phyloP scores from a whole-genome alignment of 2,888 invertebrate genomes.

The Nysson spinosus region DNA sequence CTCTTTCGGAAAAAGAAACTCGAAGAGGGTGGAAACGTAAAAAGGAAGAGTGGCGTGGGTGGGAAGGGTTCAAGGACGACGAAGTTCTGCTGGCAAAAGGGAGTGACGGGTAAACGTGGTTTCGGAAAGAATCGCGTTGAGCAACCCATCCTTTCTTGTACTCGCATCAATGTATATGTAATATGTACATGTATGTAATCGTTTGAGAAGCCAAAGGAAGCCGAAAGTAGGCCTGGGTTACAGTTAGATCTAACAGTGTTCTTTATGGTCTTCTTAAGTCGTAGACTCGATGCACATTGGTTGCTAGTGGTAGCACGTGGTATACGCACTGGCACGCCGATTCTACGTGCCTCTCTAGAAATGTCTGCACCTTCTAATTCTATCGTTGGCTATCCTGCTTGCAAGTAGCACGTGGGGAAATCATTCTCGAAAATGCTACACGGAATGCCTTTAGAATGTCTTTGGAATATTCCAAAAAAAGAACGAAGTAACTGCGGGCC shows the following conservation, averaged over 20 bases:
- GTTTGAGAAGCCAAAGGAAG: conserved; percentile 50
- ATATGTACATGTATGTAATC: conserved; percentile 15
- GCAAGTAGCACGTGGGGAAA: conserved; percentile 29
- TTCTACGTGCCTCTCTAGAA: background rate
- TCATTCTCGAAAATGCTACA: conserved; percentile 6
- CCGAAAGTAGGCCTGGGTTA: conserved; percentile 75
- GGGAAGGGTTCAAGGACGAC: conserved; percentile 55
- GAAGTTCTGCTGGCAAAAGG: conserved; percentile 22
- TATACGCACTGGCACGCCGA: conserved; percentile 28
- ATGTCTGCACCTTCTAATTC: conserved; percentile 8
- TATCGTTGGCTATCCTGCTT: conserved; percentile 22
- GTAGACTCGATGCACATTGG: conserved; percentile 42
- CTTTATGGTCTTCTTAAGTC: conserved; percentile 32
- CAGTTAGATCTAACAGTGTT: conserved; percentile 75
- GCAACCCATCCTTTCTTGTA: conserved; percentile 29
- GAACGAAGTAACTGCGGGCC: no score
- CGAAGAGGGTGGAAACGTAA: conserved; percentile 44
- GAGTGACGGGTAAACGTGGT: conserved; percentile 7
- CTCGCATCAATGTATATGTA: background rate
- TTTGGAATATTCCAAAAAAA: no score
- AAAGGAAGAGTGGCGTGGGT: conserved; percentile 40
- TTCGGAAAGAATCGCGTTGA: conserved; percentile 23
- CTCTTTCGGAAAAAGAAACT: conserved; percentile 32
- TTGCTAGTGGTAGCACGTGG: conserved; percentile 28
- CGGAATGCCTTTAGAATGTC: no score